A percentile compares a stretch with the other conserved stretches of the same genome.
Conservation (phyloP, 2,113 vertebrate genomes). For the Anser cygnoides region DNA sequence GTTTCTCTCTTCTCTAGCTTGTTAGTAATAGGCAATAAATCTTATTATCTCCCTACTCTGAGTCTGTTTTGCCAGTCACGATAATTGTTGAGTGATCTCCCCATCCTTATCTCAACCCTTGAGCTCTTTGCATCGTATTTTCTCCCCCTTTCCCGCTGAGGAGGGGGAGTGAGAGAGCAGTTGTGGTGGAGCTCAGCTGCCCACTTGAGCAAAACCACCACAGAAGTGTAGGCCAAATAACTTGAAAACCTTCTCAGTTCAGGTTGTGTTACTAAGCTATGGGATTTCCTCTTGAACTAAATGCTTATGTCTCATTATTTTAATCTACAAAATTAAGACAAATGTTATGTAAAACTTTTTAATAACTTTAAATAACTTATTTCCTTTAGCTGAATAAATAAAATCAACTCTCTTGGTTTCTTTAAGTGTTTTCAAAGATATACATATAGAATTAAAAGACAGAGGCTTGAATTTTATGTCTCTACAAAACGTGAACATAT, state of each 20-base stretch:
- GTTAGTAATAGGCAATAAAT: too few relatives aligned
- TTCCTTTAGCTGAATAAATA: background rate
- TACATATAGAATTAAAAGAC: background rate
- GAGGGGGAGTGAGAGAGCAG: too few relatives aligned
- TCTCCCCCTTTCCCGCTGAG: too few relatives aligned
- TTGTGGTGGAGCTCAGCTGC: too few relatives aligned
- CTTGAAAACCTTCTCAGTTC: background rate
- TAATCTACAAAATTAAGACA: fast-evolving
- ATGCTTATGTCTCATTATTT: background rate
- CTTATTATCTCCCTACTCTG: too few relatives aligned
- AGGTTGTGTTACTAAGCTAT: background rate
- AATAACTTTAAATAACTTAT: background rate
- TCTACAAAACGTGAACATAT: background rate
- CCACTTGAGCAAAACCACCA: too few relatives aligned
- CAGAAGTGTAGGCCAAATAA: background rate
- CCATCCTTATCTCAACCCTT: too few relatives aligned
- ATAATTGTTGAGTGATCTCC: too few relatives aligned
- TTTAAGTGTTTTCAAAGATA: background rate
- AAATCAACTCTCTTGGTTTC: background rate
- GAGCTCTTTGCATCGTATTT: too few relatives aligned
- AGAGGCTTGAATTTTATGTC: background rate
- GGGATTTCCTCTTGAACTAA: background rate
- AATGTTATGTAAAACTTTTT: background rate
- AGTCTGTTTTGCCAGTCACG: too few relatives aligned
- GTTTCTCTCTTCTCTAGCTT: too few relatives aligned